Conservation (phyloP, 2,113 vertebrate genomes). For the Lagenorhynchus albirostris region DNA sequence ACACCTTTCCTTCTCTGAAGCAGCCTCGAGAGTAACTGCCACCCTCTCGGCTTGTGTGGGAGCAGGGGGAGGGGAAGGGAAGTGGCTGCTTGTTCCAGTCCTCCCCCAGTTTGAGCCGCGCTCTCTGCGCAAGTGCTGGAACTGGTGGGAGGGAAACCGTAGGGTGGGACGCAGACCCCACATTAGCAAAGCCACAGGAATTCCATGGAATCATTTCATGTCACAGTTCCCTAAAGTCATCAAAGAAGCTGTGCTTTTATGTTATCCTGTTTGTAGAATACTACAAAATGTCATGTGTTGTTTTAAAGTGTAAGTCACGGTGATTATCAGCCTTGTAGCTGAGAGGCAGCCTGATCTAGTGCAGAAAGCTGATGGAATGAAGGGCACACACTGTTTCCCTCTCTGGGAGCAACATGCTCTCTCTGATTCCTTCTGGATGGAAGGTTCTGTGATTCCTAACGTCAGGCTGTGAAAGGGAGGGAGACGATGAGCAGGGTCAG, state of each 20-base stretch:
- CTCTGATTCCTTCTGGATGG: not conserved
- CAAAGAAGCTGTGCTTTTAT: not conserved
- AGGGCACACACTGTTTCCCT: not conserved
- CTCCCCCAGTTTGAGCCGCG: not conserved
- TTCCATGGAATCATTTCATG: not conserved
- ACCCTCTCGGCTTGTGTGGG: too few relatives aligned
- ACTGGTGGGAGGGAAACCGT: not conserved
- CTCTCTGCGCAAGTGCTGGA: too few relatives aligned
- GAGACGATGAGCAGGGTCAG: not conserved
- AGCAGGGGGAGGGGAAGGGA: not conserved
- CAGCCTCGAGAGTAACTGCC: not conserved
- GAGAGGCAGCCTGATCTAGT: not conserved
- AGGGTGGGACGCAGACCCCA: not conserved
- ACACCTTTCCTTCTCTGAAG: not conserved
- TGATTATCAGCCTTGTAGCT: rapidly evolving
- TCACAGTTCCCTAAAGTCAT: not conserved
- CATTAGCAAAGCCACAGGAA: rapidly evolving
- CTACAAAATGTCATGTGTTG: rapidly evolving
- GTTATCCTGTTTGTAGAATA: not conserved
- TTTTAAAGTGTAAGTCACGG: not conserved
- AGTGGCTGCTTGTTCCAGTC: too few relatives aligned
- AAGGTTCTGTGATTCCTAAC: not conserved
- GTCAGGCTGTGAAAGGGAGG: not conserved
- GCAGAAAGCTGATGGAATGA: not conserved
- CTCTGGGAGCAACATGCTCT: not conserved